Evolutionary conservation across 1,140 invertebrate genomes (phyloP).

Genomic region (Drosophila parvula): DNA sequence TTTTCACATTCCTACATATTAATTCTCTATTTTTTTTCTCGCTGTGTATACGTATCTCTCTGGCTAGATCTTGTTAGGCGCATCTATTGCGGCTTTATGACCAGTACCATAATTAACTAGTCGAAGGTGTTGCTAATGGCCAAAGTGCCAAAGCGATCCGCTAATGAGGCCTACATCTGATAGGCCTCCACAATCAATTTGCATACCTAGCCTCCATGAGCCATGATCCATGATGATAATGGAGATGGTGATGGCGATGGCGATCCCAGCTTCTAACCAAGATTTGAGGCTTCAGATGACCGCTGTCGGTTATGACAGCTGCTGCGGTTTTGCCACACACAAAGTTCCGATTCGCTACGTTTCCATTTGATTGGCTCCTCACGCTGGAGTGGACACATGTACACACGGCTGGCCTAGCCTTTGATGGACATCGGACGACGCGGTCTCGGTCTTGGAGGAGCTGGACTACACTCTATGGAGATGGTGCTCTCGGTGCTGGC

Average conservation of each 20-base stretch:
- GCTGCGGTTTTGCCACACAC: constrained; percentile 56
- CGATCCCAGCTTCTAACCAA: background rate
- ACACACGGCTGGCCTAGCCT: constrained; percentile 1
- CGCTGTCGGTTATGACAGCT: constrained; percentile 61
- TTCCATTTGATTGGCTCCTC: constrained; percentile 68
- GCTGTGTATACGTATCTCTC: constrained; percentile 22
- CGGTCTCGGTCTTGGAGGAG: background rate
- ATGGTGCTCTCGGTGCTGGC: constrained; percentile 17
- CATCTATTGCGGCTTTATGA: constrained; percentile 52
- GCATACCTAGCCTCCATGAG: constrained; percentile 50
- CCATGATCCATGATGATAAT: constrained; percentile 12
- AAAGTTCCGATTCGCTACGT: constrained; percentile 51
- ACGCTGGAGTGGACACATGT: constrained; percentile 43
- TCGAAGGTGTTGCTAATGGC: constrained; percentile 70
- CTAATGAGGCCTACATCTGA: constrained; percentile 57
- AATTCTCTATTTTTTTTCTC: background rate
- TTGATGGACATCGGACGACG: constrained; percentile 14
- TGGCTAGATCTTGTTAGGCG: constrained; percentile 32
- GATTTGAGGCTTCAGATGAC: constrained; percentile 22
- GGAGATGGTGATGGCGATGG: constrained; percentile 13
- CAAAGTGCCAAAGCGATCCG: constrained; percentile 25
- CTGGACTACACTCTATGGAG: background rate
- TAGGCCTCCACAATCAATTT: constrained; percentile 49
- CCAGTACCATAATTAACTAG: constrained; percentile 51
- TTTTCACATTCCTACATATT: background rate